Evolutionary conservation across 2,113 vertebrate species (phyloP), one percentile per base, ranked within the genome.

Genomic region (Thalassarche chlororhynchos): DNA sequence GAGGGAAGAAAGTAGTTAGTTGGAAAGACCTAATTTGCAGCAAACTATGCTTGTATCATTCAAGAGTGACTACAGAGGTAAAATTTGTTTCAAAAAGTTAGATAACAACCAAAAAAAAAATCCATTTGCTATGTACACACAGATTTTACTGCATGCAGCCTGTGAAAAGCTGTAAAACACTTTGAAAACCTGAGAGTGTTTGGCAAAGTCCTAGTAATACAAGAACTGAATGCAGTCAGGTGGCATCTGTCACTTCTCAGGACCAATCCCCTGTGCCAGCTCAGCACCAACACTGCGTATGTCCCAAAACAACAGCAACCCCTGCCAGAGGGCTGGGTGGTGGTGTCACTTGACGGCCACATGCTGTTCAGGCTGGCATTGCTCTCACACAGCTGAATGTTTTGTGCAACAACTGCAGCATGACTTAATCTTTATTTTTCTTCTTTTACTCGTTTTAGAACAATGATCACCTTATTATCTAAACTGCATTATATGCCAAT

Each of bases 351-450:
- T 42, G 32, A 49, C 82, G 40, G 28, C 42, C 61, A 60, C 44
- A 10, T 3, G 17, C 16, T 90, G 4, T 29, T 75, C 38, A 78
- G 64, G 49, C 72, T 93, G 71, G 84, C 71, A 93, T 2, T 36
- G 17, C 77, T 82, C 60, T 91, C 60, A 49, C 52, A 83, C 92
- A 92, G 94, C 90, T 82, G 81, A 60, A 76, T 32, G 52, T 82
- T 93, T 58, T 16, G 11, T 71, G 31, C n/a, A 71, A 66, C 87
- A 94, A 90, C 82, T 76, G 88, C 74, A 79, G n/a, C 9, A 76
- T 92, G 85, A 93, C 40, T 90, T 84, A 31, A 89, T 57, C 20
- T 6, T 32, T 24, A 21, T n/a, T 54, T 51, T 34, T 36, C 31
- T 24, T 17, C 24, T 66, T 64, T 21, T 8, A 57, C 46, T 72